Conservation (phyloP, 1,140 invertebrate species). For the Teleogryllus occipitalis region DNA sequence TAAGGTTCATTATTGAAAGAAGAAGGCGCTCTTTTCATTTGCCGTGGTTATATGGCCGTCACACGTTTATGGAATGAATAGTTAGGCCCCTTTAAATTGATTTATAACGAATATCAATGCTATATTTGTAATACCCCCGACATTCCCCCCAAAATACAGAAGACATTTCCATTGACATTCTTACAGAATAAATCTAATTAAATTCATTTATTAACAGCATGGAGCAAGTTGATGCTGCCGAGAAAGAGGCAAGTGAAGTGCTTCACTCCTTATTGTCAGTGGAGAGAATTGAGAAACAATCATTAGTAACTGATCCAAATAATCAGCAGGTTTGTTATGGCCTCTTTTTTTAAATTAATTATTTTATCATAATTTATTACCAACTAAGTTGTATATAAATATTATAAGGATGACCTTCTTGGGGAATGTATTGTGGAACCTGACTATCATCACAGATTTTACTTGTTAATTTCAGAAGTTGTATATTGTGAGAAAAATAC, state of each 20-base stretch:
- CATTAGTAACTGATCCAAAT: constrained; percentile 22
- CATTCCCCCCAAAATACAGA: neutral
- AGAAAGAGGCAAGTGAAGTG: constrained; percentile 57
- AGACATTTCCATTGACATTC: neutral
- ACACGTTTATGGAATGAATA: neutral
- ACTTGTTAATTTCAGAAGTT: too few species aligned
- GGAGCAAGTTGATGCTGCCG: constrained; percentile 35
- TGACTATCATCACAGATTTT: too few species aligned
- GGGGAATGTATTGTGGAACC: too few species aligned
- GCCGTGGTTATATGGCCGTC: neutral
- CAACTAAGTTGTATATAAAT: too few species aligned
- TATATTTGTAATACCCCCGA: neutral
- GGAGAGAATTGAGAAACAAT: constrained; percentile 46
- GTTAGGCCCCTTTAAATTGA: neutral
- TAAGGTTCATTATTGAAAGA: constrained; percentile 22
- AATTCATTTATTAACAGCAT: neutral
- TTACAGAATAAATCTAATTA: neutral
- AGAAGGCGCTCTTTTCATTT: neutral
- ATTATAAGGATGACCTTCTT: too few species aligned
- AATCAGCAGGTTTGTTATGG: constrained; percentile 11
- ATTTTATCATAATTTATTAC: too few species aligned
- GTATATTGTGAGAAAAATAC: too few species aligned
- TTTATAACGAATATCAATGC: neutral
- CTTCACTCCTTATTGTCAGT: constrained; percentile 52
- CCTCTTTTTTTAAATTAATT: neutral